Evolutionary conservation across 2,888 invertebrate genomes (phyloP).

Genomic region (Orthosia cruda): DNA sequence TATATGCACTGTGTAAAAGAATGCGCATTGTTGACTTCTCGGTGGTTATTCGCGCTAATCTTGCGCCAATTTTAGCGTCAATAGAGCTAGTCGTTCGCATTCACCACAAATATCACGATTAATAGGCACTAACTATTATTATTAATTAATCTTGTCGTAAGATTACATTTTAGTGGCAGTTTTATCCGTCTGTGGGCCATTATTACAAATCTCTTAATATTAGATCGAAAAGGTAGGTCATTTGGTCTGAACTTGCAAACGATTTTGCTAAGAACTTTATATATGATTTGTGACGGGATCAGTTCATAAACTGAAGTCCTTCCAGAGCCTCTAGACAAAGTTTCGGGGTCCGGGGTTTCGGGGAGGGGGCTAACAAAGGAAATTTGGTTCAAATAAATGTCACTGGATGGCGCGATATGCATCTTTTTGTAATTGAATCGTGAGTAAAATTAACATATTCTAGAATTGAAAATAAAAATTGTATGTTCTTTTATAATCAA

Average conservation of each 20-base stretch:
- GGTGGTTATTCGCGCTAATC: slow-evolving; percentile 26
- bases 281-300: not conserved
- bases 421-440: no score
- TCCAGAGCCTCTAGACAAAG: not conserved
- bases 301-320: not conserved
- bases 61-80: not conserved
- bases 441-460: no score
- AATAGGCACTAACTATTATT: slow-evolving; percentile 31
- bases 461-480: no score
- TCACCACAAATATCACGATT: slow-evolving; percentile 23
- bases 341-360: no score
- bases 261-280: no score
- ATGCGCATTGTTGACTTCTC: slow-evolving; percentile 12
- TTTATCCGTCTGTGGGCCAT: slow-evolving; percentile 13
- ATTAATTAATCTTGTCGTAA: slow-evolving; percentile 22
- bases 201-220: not conserved
- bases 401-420: no score
- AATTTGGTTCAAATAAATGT: no score
- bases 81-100: slow-evolving; percentile 17
- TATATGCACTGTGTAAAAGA: slow-evolving; percentile 11
- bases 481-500: no score
- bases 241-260: not conserved
- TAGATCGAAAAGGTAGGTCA: not conserved
- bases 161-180: slow-evolving; percentile 23
- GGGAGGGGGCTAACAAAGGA: no score